Evolutionary conservation across 2,888 invertebrate genomes (phyloP).

Genomic region (Amitus sp.): DNA sequence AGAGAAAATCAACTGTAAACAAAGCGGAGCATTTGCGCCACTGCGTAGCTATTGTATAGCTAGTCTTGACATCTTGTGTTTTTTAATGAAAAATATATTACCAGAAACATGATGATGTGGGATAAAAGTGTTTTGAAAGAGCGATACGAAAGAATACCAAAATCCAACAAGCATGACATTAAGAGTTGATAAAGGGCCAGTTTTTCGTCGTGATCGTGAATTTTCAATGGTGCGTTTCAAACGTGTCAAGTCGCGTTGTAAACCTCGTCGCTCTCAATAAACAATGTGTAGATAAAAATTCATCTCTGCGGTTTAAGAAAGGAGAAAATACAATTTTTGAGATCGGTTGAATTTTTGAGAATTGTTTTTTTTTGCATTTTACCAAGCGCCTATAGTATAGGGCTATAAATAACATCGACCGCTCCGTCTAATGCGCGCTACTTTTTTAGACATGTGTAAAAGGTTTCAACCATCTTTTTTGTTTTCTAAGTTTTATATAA

Average conservation of each 20-base stretch:
- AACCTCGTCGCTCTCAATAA: neutral
- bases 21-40: conserved; percentile 8
- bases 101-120: conserved; percentile 6
- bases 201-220: conserved; percentile 1
- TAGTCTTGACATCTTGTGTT: conserved; percentile 9
- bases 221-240: neutral
- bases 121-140: conserved; percentile 2
- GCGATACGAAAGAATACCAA: neutral
- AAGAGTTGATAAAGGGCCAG: neutral
- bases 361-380: conserved; percentile 21
- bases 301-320: too few species aligned
- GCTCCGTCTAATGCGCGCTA: conserved; percentile 43
- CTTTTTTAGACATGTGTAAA: conserved; percentile 51
- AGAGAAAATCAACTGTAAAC: conserved; percentile 8
- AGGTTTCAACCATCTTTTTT: conserved; percentile 47
- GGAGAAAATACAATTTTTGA: neutral
- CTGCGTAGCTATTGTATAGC: conserved; percentile 25
- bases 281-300: conserved; percentile 4
- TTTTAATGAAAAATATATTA: conserved; percentile 9
- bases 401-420: conserved; percentile 41
- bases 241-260: neutral
- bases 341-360: neutral
- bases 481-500: conserved; percentile 59
- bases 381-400: conserved; percentile 56
- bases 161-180: neutral